Evolutionary conservation across 2,797 vertebrate genomes (phyloP), one percentile per base, ranked within the genome.

Genomic region (Acestrorhynchus altus): DNA sequence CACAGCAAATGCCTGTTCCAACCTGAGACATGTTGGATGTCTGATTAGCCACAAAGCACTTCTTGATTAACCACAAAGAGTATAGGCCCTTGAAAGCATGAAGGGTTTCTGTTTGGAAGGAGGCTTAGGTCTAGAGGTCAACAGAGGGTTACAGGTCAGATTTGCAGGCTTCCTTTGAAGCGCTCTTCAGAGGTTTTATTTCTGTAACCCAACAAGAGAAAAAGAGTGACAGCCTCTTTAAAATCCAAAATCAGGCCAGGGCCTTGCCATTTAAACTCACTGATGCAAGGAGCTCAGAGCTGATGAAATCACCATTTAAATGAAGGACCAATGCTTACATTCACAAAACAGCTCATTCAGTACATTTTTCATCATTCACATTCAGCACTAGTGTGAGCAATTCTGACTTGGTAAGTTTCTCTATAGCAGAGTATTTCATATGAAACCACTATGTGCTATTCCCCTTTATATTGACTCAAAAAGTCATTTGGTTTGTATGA

Each of bases 101-200:
- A 59, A 60, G 65, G 15, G 59, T 28, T 9, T 69, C 59, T 68
- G 40, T 51, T 15, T 61, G 26, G 4, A 28, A 13, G 24, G 4
- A 26, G 16, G 13, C 13, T 59, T 44, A 40, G 56, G 56, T 13
- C 39, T 49, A 24, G 70, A 81, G 80, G 71, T 81, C 71, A 69
- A 51, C 47, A 28, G 44, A 66, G 67, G 49, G 44, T 60, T 51
- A 67, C 74, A 76, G 79, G 69, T 75, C 68, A 69, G n/a, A 69
- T 49, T 49, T 51, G 42, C 22, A 56, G 26, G 40, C 35, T 35
- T 67, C 28, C 52, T 78, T 77, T 80, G 47, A 82, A 57, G 67
- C 64, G 68, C 18, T 69, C 54, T 63, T 64, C 31, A 67, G 52
- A 12, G 40, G 12, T 20, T 72, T 52, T 67, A 47, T 20, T 35